Evolutionary conservation across 2,888 invertebrate genomes (phyloP).

Genomic region (Exephanes ischioxanthus): DNA sequence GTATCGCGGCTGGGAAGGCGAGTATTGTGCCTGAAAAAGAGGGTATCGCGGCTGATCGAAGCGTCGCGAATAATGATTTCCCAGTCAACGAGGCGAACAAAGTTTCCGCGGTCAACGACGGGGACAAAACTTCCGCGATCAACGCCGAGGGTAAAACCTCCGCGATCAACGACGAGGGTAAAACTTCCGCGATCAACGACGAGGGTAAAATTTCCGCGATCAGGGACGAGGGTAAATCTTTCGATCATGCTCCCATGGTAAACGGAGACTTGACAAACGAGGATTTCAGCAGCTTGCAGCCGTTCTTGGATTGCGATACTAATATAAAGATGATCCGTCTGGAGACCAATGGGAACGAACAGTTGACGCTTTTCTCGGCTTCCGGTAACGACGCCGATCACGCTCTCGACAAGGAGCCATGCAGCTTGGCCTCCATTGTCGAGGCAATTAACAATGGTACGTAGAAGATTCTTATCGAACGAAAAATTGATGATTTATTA

Average conservation of each 20-base stretch:
- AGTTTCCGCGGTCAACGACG: neutral
- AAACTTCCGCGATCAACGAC: neutral
- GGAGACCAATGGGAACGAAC: neutral
- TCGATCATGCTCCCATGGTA: neutral
- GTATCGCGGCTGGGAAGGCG: neutral
- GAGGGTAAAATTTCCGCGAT: neutral
- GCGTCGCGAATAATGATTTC: neutral
- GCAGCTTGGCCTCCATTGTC: constrained; percentile 33
- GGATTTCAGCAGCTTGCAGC: neutral
- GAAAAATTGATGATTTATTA: neutral
- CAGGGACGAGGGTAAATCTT: neutral
- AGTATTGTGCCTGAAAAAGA: neutral
- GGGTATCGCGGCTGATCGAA: neutral
- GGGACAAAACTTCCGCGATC: neutral
- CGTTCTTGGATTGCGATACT: neutral
- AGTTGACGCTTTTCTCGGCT: neutral
- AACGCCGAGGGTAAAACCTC: neutral
- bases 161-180: neutral
- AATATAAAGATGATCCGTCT: neutral
- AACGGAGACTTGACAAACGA: neutral
- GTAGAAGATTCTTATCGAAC: neutral
- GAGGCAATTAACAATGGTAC: constrained; percentile 58
- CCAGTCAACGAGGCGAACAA: neutral
- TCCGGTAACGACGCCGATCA: neutral
- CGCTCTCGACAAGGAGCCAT: constrained; percentile 12